A percentile compares a stretch with the other conserved stretches of the same genome.
phyloP scores from a whole-genome alignment of 1,140 invertebrate genomes.

The Acromyrmex charruanus region DNA sequence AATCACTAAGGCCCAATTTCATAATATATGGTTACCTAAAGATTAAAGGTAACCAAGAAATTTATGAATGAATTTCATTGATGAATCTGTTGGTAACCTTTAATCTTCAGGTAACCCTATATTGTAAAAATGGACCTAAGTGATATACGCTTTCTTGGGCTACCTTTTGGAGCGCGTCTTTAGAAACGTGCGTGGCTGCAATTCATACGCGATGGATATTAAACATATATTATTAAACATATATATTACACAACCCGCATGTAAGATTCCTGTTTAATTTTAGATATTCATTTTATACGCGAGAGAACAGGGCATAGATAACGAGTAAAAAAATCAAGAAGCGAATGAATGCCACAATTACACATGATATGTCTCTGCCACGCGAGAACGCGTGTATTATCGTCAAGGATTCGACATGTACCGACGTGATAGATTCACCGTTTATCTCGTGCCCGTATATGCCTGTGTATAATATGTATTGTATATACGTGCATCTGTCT shows the following conservation, averaged over 20 bases:
- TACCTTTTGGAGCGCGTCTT: neutral
- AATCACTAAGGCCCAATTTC: too few species aligned
- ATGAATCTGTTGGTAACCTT: too few species aligned
- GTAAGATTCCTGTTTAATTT: conserved; percentile 60
- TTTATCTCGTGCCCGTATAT: conserved; percentile 6
- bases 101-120: too few species aligned
- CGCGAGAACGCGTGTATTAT: conserved; percentile 11
- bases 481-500: neutral
- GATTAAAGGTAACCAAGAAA: too few species aligned
- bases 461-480: too few species aligned
- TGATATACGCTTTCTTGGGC: neutral
- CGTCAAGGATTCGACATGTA: conserved; percentile 14
- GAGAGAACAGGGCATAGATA: conserved; percentile 45
- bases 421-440: neutral
- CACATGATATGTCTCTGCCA: neutral
- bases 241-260: conserved; percentile 1
- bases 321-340: conserved; percentile 50
- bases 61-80: too few species aligned
- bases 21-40: too few species aligned
- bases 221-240: neutral
- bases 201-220: neutral
- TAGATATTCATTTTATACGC: conserved; percentile 46
- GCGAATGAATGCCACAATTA: conserved; percentile 60
- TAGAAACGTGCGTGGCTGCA: neutral
- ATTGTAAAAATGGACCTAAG: too few species aligned